Evolutionary conservation across 53 echinoderm and acorn worm genomes (phyloP).

Genomic region (Echinarachnius parma): DNA sequence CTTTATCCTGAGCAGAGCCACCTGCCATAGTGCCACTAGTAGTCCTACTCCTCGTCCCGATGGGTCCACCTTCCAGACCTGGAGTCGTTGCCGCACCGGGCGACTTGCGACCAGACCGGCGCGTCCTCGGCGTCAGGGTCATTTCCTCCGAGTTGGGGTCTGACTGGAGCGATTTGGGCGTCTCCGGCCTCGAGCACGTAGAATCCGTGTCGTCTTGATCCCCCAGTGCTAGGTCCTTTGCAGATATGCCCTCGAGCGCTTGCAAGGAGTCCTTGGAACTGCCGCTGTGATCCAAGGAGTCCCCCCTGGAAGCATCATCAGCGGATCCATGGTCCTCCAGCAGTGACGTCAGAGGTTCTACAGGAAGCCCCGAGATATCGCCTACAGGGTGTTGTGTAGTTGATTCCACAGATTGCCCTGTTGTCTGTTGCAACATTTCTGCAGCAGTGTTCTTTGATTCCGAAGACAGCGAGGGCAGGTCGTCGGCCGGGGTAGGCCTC

Average conservation of each 20-base stretch:
- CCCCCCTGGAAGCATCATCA: no score
- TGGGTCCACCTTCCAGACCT: constrained; percentile 8
- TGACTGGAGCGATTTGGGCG: constrained; percentile 24
- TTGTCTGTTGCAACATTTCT: no score
- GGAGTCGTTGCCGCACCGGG: constrained; percentile 33
- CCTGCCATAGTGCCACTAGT: constrained; percentile 11
- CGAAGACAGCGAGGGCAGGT: no score
- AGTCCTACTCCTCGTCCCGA: constrained; percentile 27
- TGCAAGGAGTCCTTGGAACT: no score
- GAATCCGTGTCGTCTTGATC: constrained; percentile 32
- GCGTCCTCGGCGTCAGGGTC: constrained; percentile 14
- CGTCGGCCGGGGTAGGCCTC: no score
- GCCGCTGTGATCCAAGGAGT: no score
- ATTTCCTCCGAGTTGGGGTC: constrained; percentile 4
- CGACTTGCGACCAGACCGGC: constrained; percentile 36
- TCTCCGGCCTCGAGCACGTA: constrained; percentile 29
- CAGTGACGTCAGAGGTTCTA: no score
- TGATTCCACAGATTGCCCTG: no score
- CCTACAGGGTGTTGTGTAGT: no score
- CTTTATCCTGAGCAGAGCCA: constrained; percentile 28
- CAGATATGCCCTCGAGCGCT: background rate
- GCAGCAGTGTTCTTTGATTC: no score
- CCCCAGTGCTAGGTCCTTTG: background rate
- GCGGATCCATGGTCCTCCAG: no score
- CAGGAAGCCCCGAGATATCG: no score